Conservation (phyloP, 1,140 invertebrate genomes). For the Parasteatoda tepidariorum region DNA sequence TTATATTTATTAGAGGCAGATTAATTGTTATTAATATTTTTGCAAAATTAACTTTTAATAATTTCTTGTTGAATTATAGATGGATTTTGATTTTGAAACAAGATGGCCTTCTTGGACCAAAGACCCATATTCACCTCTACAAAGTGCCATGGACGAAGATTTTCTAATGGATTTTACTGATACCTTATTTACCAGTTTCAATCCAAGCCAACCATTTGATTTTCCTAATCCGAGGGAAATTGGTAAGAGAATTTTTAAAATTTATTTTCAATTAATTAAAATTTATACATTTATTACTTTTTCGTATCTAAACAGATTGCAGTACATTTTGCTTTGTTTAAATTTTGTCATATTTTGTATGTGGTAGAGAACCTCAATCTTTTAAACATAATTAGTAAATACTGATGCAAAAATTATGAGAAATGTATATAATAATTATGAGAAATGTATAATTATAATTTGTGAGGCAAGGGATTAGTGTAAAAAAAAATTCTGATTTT, state of each 20-base stretch:
- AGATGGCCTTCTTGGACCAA: constrained; percentile 55
- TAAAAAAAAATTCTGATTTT: no score
- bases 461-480: no score
- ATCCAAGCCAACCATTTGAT: constrained; percentile 88
- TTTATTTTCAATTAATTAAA: neutral
- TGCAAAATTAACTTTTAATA: neutral
- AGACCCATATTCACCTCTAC: constrained; percentile 28
- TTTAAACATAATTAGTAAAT: no score
- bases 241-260: constrained; percentile 73
- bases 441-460: no score
- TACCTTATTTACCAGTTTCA: constrained; percentile 88
- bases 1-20: no score
- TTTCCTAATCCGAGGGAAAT: constrained; percentile 98
- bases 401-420: no score
- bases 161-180: constrained; percentile 87
- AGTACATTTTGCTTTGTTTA: neutral
- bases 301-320: no score
- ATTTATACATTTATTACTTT: neutral
- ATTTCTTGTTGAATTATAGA: constrained; percentile 70
- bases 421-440: no score
- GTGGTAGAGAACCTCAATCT: no score
- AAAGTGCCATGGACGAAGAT: constrained; percentile 86
- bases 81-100: constrained; percentile 80
- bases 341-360: neutral
- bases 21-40: neutral